phyloP scores from a whole-genome alignment of 1,140 invertebrate genomes.

The Melipona quadrifasciata region DNA sequence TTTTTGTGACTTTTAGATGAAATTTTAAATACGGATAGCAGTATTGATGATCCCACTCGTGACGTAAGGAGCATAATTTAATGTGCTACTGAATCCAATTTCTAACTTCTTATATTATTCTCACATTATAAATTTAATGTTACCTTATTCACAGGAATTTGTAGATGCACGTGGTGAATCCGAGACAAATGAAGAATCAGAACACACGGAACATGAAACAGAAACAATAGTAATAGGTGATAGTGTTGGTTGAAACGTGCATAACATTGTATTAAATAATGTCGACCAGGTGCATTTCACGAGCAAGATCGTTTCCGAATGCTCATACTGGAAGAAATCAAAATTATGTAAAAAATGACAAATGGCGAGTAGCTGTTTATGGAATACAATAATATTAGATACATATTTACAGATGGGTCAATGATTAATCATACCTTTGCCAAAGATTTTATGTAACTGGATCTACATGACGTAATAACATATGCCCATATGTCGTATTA shows the following conservation, averaged over 20 bases:
- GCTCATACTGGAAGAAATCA: conserved; percentile 69
- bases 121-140: conserved; percentile 8
- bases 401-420: conserved; percentile 68
- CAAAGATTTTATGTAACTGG: conserved; percentile 78
- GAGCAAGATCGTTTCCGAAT: conserved; percentile 65
- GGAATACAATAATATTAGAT: conserved; percentile 62
- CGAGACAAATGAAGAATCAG: conserved; percentile 55
- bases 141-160: conserved; percentile 65
- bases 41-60: conserved; percentile 67
- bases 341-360: conserved; percentile 76
- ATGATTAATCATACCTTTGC: conserved; percentile 71
- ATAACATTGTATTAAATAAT: conserved; percentile 42
- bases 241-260: conserved; percentile 74
- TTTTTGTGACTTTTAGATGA: conserved; percentile 60
- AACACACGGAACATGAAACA: conserved; percentile 61
- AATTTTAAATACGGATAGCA: conserved; percentile 59
- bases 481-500: conserved; percentile 8
- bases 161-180: conserved; percentile 66
- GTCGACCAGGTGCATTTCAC: conserved; percentile 76
- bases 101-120: not conserved
- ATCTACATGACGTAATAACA: conserved; percentile 56
- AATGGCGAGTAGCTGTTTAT: conserved; percentile 72
- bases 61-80: conserved; percentile 69
- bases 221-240: conserved; percentile 76
- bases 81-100: not conserved